phyloP scores from a whole-genome alignment of 64 coral and sea anemone species.

The Montipora sp. region DNA sequence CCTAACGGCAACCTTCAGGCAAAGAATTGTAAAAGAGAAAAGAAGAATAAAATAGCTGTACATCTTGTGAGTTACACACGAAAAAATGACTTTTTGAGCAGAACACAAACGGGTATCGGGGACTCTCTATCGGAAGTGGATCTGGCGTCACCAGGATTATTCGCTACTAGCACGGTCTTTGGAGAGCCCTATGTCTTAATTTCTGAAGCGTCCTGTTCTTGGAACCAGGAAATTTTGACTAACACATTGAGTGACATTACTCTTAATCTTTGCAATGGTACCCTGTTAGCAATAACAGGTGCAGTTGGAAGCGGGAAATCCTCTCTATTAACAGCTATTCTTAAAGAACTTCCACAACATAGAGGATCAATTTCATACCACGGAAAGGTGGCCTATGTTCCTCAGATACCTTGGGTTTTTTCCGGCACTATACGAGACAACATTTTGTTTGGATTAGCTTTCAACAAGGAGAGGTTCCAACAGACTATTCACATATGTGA shows the following conservation, averaged over 20 bases:
- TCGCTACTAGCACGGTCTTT: no score
- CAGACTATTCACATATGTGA: neutral
- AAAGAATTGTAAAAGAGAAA: neutral
- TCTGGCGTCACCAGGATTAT: no score
- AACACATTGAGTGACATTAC: conserved; percentile 16
- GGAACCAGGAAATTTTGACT: neutral
- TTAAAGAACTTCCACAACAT: conserved; percentile 40
- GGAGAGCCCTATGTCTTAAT: neutral
- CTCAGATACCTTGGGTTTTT: neutral
- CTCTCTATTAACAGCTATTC: conserved; percentile 62
- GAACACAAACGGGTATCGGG: no score
- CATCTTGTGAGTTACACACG: no score
- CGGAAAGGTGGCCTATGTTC: neutral
- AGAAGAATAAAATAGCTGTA: no score
- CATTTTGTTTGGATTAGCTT: neutral
- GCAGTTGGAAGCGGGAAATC: conserved; percentile 77
- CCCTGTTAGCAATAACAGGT: conserved; percentile 60
- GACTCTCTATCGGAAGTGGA: no score
- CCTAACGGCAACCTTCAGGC: neutral
- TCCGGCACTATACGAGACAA: no score
- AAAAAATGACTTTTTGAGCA: no score
- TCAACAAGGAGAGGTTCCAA: conserved; percentile 52
- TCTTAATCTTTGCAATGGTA: conserved; percentile 40
- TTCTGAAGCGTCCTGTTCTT: neutral
- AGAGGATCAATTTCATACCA: neutral